These are phyloP conservation scores for Gila robusta DNA, from an alignment of 2,797 vertebrate genomes.

Conservation along the genomic window DNA sequence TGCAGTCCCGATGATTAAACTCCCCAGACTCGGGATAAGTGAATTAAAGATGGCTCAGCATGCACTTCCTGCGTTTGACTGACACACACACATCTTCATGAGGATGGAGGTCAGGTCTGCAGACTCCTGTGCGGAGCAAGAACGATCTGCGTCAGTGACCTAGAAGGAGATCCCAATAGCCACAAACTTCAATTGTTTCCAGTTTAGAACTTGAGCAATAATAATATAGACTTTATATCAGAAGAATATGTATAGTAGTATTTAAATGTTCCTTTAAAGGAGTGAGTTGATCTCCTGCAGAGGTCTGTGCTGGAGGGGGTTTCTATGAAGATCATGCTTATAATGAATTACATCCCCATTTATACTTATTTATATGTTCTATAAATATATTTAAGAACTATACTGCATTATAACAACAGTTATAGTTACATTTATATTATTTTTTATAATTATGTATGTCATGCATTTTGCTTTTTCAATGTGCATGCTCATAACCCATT, in stretches of 20 bases:
- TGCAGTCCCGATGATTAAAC: slow-evolving; percentile 74
- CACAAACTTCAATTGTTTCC: background rate
- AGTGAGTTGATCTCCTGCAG: background rate
- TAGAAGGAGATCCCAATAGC: background rate
- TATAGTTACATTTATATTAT: too few species aligned
- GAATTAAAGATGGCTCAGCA: slow-evolving; percentile 62
- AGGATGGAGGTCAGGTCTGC: background rate
- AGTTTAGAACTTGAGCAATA: background rate
- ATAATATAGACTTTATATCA: background rate
- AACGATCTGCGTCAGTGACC: background rate
- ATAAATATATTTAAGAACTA: too few species aligned
- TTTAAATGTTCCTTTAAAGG: background rate
- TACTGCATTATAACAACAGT: too few species aligned
- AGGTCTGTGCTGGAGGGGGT: too few species aligned
- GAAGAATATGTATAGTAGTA: too few species aligned
- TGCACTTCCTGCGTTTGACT: slow-evolving; percentile 1
- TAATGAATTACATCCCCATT: too few species aligned
- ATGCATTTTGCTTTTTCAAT: too few species aligned
- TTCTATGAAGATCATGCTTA: too few species aligned
- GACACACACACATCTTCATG: slow-evolving; percentile 18
- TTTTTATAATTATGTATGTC: too few species aligned
- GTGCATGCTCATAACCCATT: too few species aligned
- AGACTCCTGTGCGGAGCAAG: background rate
- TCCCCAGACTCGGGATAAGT: slow-evolving; percentile 60
- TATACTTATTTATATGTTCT: too few species aligned